Evolutionary conservation across 2,113 vertebrate genomes (phyloP).

Genomic region (Carlito syrichta): DNA sequence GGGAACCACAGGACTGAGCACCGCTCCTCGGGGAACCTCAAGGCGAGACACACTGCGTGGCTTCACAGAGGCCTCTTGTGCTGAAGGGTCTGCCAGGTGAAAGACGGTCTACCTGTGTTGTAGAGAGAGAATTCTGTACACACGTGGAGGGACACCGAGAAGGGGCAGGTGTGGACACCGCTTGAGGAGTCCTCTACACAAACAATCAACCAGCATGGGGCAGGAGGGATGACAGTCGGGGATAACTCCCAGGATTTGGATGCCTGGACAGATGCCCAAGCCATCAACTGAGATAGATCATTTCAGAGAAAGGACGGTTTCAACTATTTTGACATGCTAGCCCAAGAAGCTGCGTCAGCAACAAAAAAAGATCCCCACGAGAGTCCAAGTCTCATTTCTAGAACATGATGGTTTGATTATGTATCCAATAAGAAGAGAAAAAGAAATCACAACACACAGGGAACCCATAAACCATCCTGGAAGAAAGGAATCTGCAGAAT

Average conservation of each 20-base stretch:
- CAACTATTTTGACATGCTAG: neutral
- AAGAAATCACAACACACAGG: neutral
- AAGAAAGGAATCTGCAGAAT: neutral
- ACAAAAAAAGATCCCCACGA: neutral
- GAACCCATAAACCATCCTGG: neutral
- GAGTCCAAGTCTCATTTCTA: neutral
- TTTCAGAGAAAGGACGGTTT: neutral
- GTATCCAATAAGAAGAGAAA: neutral
- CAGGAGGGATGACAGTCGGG: fast-evolving
- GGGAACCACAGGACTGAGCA: neutral
- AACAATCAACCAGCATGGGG: too few species aligned
- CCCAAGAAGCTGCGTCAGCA: neutral
- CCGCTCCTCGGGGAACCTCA: too few species aligned
- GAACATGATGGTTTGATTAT: neutral
- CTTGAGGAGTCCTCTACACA: neutral
- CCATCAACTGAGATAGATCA: neutral
- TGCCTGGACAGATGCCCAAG: fast-evolving
- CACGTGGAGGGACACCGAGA: fast-evolving
- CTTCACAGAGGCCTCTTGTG: fast-evolving
- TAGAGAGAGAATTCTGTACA: neutral
- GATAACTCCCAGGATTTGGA: neutral
- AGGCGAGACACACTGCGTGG: neutral
- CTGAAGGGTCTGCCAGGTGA: neutral
- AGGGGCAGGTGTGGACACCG: fast-evolving
- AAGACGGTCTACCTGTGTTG: fast-evolving